phyloP scores from a whole-genome alignment of 2,888 invertebrate species.

The Melanostoma mellinum region DNA sequence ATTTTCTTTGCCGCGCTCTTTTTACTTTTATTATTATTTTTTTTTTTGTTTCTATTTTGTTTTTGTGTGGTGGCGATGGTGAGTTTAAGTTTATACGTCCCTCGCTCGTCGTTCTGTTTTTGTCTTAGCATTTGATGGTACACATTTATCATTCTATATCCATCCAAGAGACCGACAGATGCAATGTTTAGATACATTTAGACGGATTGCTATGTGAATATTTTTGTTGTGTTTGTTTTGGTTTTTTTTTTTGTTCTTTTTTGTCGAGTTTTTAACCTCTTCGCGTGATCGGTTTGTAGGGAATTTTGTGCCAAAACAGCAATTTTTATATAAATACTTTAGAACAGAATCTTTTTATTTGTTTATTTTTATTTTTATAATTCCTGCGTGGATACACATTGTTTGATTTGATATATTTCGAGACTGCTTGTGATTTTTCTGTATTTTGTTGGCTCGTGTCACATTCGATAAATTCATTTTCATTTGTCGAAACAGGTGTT shows the following conservation, averaged over 20 bases:
- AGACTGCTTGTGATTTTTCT: conserved; percentile 4
- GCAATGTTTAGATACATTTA: conserved; percentile 71
- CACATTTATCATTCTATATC: conserved; percentile 53
- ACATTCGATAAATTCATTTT: conserved; percentile 62
- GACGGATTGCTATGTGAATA: conserved; percentile 23
- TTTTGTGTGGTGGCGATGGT: conserved; percentile 49
- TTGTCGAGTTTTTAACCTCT: conserved; percentile 21
- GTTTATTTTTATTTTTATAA: neutral
- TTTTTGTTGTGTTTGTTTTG: conserved; percentile 26
- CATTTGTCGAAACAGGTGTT: conserved; percentile 66
- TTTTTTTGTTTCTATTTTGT: conserved; percentile 20
- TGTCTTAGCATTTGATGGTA: conserved; percentile 56
- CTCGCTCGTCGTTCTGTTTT: conserved; percentile 51
- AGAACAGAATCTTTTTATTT: conserved; percentile 2
- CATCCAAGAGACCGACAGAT: conserved; percentile 51
- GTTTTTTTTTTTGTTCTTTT: conserved; percentile 41
- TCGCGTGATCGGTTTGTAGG: conserved; percentile 5
- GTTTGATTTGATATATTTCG: conserved; percentile 30
- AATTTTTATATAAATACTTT: conserved; percentile 1
- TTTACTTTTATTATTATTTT: conserved; percentile 35
- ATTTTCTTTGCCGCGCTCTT: conserved; percentile 64
- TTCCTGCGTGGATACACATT: conserved; percentile 35
- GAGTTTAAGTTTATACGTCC: conserved; percentile 37
- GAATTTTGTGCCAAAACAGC: conserved; percentile 32
- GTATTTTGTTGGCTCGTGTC: conserved; percentile 53